These are phyloP conservation scores for Plecotus auritus DNA, from an alignment of 2,113 vertebrate genomes.

Conservation along the genomic window DNA sequence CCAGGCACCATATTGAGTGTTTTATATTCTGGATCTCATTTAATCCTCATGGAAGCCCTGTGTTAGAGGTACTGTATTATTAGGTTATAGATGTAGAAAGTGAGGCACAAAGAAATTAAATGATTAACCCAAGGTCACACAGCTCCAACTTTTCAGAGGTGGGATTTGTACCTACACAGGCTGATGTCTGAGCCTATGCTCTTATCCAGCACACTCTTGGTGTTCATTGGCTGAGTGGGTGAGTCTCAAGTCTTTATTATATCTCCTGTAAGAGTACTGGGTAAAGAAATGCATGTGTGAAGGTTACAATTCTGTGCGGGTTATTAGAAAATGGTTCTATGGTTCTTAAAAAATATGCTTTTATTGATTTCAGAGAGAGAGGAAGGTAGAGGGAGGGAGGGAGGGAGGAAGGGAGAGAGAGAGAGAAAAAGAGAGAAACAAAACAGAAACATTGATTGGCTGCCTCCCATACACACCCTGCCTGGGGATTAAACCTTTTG, in stretches of 20 bases:
- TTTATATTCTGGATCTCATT: conserved; percentile 2
- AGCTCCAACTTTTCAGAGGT: neutral
- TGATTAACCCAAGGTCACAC: neutral
- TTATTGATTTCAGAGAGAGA: too few species aligned
- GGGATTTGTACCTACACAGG: neutral
- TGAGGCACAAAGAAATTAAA: neutral
- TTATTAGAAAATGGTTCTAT: neutral
- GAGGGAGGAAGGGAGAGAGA: too few species aligned
- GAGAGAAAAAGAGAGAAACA: too few species aligned
- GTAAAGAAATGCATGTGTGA: neutral
- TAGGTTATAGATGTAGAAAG: neutral
- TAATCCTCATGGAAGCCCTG: neutral
- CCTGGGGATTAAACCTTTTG: too few species aligned
- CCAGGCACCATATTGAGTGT: neutral
- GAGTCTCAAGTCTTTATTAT: neutral
- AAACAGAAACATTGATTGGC: too few species aligned
- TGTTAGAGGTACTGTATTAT: neutral
- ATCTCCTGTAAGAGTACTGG: neutral
- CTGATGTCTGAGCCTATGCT: neutral
- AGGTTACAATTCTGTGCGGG: neutral
- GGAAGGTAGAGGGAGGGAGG: too few species aligned
- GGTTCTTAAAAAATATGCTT: neutral
- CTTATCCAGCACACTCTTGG: neutral
- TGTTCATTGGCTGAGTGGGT: neutral
- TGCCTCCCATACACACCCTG: too few species aligned